Evolutionary conservation across 2,113 vertebrate genomes (phyloP).

Genomic region (Mystacornis crossleyi): DNA sequence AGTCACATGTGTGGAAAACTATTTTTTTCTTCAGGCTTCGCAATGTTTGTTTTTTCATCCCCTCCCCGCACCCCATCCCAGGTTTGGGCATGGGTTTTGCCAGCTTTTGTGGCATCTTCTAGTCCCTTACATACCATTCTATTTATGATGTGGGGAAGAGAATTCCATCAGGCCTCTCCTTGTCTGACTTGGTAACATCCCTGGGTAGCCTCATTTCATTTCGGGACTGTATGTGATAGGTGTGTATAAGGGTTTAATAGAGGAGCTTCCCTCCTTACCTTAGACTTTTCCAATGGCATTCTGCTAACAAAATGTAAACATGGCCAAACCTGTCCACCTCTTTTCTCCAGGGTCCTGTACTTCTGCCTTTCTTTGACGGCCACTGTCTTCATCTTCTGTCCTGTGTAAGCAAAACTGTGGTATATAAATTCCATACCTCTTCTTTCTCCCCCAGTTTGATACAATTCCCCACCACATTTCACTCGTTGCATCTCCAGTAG

Average conservation of each 20-base stretch:
- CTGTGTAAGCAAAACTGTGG: not conserved
- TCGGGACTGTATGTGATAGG: not conserved
- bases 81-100: not conserved
- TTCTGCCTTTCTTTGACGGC: not conserved
- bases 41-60: not conserved
- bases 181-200: not conserved
- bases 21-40: not conserved
- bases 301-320: not conserved
- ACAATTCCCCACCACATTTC: not conserved
- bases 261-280: not conserved
- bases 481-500: not conserved
- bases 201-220: not conserved
- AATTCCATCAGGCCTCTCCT: not conserved
- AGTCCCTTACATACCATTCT: not conserved
- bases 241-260: not conserved
- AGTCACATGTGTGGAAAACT: not conserved
- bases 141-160: not conserved
- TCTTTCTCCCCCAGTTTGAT: not conserved
- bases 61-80: fast-evolving
- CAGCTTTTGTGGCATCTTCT: not conserved
- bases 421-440: not conserved
- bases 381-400: not conserved
- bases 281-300: not conserved
- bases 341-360: not conserved
- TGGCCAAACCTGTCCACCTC: not conserved